phyloP scores from a whole-genome alignment of 2,797 vertebrate species.

The Oryzias sinensis region DNA sequence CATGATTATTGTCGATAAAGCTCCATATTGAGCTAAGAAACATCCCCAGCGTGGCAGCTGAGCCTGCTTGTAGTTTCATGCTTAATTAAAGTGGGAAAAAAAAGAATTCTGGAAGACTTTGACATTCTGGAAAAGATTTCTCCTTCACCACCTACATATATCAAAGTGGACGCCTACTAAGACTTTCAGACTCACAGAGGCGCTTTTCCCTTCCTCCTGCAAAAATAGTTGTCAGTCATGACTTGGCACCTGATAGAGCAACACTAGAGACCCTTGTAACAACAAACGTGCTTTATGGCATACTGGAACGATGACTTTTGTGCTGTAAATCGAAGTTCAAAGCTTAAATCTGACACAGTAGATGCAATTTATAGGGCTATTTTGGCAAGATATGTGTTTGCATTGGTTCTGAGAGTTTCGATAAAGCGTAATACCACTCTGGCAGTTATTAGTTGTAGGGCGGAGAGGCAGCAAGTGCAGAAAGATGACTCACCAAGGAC shows the following conservation, averaged over 20 bases:
- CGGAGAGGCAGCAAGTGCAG: background rate
- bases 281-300: conserved; percentile 7
- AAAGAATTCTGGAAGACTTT: conserved; percentile 59
- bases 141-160: conserved; percentile 31
- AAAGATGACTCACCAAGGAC: background rate
- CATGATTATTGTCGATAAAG: conserved; percentile 52
- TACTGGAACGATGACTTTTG: conserved; percentile 9
- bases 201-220: conserved; percentile 9
- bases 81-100: conserved; percentile 62
- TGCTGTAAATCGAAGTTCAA: conserved; percentile 7
- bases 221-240: conserved; percentile 29
- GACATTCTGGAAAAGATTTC: conserved; percentile 30
- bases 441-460: background rate
- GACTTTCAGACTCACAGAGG: conserved; percentile 22
- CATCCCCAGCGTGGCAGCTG: conserved; percentile 43
- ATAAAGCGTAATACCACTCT: conserved; percentile 5
- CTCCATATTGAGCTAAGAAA: conserved; percentile 15
- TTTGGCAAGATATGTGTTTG: conserved; percentile 21
- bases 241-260: conserved; percentile 27
- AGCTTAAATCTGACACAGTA: background rate
- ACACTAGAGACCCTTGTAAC: background rate
- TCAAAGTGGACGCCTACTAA: conserved; percentile 8
- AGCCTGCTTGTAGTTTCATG: conserved; percentile 62
- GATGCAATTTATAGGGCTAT: conserved; percentile 9
- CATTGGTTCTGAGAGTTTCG: conserved; percentile 15